Evolutionary conservation across 2,113 vertebrate genomes (phyloP).

Genomic region (Litocranius walleri): DNA sequence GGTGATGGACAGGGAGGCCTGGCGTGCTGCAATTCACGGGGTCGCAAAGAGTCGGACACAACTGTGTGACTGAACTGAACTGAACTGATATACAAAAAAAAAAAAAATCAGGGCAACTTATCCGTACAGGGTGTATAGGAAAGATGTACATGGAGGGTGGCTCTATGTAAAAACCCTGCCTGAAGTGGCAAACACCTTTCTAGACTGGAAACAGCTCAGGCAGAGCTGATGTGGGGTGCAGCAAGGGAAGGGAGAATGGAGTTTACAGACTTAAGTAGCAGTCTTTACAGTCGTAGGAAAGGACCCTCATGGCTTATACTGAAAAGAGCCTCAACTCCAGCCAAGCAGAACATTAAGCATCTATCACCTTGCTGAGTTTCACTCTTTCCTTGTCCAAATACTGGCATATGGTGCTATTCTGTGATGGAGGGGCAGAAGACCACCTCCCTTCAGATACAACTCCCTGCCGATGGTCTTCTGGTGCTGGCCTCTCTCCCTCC

Average conservation of each 20-base stretch:
- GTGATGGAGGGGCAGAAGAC: too few relatives aligned
- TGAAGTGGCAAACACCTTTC: neutral
- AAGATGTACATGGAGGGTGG: neutral
- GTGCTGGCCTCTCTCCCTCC: neutral
- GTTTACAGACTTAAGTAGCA: neutral
- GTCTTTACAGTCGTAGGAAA: neutral
- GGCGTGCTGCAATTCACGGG: too few relatives aligned
- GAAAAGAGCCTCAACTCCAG: neutral
- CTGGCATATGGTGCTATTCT: neutral
- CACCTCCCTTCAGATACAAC: neutral
- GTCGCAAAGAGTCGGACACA: too few relatives aligned
- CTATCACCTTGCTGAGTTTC: neutral
- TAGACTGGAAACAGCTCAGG: neutral
- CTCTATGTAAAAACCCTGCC: neutral
- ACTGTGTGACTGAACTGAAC: too few relatives aligned
- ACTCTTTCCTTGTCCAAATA: neutral
- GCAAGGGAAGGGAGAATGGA: neutral
- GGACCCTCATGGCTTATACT: neutral
- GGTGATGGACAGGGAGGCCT: too few relatives aligned
- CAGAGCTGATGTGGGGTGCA: neutral
- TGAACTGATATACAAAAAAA: too few relatives aligned
- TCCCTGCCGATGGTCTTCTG: neutral
- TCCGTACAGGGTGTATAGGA: neutral
- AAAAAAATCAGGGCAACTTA: rapidly evolving
- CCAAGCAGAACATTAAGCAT: neutral